Percentiles rank a stretch among this genome's conserved stretches.
Conservation (phyloP, 2,888 invertebrate genomes). For the Galerucella calmariensis region DNA sequence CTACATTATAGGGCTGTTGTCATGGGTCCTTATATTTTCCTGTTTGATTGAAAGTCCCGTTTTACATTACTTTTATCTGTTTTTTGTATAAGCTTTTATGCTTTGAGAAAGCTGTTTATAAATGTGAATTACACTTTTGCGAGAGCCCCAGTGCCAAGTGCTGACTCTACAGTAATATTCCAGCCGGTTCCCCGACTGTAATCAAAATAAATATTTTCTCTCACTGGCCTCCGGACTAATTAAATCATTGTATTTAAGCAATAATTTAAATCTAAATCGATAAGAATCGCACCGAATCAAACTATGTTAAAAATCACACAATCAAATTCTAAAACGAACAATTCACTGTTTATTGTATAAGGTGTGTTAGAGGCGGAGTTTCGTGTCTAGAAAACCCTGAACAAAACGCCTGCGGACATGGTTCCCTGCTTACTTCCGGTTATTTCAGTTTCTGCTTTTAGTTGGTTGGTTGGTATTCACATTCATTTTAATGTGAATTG, state of each 20-base stretch:
- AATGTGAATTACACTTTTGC: no score
- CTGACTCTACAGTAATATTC: no score
- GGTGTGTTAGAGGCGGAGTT: slow-evolving; percentile 44
- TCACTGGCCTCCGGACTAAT: no score
- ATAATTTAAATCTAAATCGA: background rate
- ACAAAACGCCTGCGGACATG: slow-evolving; percentile 50
- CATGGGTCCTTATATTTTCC: no score
- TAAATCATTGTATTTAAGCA: background rate
- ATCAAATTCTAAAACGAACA: slow-evolving; percentile 1
- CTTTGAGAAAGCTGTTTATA: no score
- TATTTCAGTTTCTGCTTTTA: slow-evolving; percentile 20
- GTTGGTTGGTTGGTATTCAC: background rate
- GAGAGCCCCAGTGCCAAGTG: no score
- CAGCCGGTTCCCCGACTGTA: no score
- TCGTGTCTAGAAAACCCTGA: slow-evolving; percentile 47
- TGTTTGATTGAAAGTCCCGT: no score
- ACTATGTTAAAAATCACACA: background rate
- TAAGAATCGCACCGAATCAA: background rate
- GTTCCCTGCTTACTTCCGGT: slow-evolving; percentile 27
- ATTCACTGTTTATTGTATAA: slow-evolving; percentile 32
- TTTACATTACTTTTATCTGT: no score
- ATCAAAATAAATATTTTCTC: no score
- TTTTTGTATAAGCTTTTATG: no score
- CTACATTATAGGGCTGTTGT: no score
- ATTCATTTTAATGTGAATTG: background rate